phyloP scores from a whole-genome alignment of 2,797 vertebrate species.

The Intellagama lesueurii region DNA sequence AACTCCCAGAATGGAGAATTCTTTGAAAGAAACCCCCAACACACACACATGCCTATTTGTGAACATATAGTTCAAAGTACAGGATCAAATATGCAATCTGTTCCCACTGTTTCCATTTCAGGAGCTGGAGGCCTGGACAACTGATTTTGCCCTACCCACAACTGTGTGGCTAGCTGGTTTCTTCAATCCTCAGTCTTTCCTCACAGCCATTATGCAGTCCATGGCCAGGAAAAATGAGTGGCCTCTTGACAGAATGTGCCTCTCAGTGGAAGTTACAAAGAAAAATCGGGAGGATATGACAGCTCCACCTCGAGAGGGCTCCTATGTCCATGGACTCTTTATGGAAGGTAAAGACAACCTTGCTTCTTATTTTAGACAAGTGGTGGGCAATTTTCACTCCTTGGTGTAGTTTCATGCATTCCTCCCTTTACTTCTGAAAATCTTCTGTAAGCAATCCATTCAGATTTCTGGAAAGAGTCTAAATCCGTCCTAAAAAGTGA shows the following conservation, averaged over 20 bases:
- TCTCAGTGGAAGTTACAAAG: slow-evolving; percentile 80
- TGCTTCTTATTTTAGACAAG: background rate
- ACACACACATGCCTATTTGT: background rate
- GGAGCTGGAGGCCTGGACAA: slow-evolving; percentile 81
- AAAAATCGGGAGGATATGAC: slow-evolving; percentile 76
- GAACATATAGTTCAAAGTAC: background rate
- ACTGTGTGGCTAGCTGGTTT: slow-evolving; percentile 79
- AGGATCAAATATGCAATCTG: background rate
- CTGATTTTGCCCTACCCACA: slow-evolving; percentile 77
- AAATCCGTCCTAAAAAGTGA: background rate
- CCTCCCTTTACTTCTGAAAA: background rate
- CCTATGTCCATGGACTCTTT: slow-evolving; percentile 75
- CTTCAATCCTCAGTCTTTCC: slow-evolving; percentile 83
- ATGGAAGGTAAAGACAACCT: slow-evolving; percentile 76
- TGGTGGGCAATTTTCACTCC: background rate
- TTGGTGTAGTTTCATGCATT: background rate
- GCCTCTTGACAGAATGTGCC: slow-evolving; percentile 82
- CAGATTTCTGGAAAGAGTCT: background rate
- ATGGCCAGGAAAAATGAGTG: slow-evolving; percentile 80
- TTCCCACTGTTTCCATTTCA: slow-evolving; percentile 36
- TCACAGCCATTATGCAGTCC: slow-evolving; percentile 82
- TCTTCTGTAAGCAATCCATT: background rate
- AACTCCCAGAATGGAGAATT: too few relatives aligned
- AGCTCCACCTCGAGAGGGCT: slow-evolving; percentile 77
- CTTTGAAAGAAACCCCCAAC: too few relatives aligned